Evolutionary conservation across 2,797 vertebrate genomes (phyloP), one percentile per base, ranked within the genome.

Genomic region (Holocentrus rufus): DNA sequence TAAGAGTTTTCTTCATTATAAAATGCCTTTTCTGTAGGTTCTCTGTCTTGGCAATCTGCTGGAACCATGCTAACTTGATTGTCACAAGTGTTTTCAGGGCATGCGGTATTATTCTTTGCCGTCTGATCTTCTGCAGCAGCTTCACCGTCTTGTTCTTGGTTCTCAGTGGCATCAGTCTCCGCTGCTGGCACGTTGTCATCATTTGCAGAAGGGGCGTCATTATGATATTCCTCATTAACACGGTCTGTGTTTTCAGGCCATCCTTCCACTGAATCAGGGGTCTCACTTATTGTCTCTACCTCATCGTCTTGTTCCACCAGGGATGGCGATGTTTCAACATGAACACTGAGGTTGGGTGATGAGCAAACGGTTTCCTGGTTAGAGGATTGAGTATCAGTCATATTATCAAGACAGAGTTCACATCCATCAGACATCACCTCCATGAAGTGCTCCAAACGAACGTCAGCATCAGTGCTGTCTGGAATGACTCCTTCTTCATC

Each of bases 401-500:
- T 57, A 23, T 72, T 22, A 15, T 31, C 27, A 0, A 55, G 44
- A 47, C 3, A 4, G 7, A 31, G 57, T 66, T 64, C 67, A 7
- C 47, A 8, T 22, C 39, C 34, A 15, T 57, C 42, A 31, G 42
- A 27, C 7, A 49, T 42, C 14, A 31, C 14, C 23, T 67, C 55
- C 53, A 27, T n/a, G 30, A 52, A 49, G 23, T 72, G 52, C 20
- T 74, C 66, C 44, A 34, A 27, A 47, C 22, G 46, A 44, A 31
- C 6, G 25, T 69, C 53, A 25, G 50, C 14, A 47, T 54, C 18
- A 39, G 47, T 46, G 59, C 27, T 44, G 17, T 56, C 49, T 57
- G 42, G 57, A 17, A 67, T 60, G 27, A n/a, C 27, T 79, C 77
- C n/a, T 74, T 77, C 17, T 72, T 74, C 20, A 20, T 67, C 47